These are phyloP conservation scores for Zoanthus solanderi DNA, from an alignment of 92 coral and sea anemone genomes.

Conservation along the genomic window DNA sequence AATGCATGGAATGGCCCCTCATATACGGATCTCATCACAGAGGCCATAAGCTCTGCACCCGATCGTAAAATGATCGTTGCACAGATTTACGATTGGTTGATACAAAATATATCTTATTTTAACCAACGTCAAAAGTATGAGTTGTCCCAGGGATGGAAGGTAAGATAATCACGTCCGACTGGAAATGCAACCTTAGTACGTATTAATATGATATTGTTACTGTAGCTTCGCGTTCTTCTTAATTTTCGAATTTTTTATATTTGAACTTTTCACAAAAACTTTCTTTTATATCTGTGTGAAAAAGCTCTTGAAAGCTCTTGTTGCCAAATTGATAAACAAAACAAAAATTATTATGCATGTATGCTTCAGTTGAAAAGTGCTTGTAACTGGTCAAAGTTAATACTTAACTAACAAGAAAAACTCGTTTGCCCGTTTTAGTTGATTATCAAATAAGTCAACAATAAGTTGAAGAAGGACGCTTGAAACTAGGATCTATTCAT, in stretches of 20 bases:
- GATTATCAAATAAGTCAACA: neutral
- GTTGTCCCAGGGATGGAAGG: constrained; percentile 92
- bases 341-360: no score
- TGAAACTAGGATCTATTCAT: neutral
- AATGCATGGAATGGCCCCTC: constrained; percentile 91
- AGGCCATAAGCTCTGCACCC: constrained; percentile 70
- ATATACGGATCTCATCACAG: constrained; percentile 82
- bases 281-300: no score
- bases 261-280: neutral
- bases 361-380: neutral
- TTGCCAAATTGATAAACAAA: neutral
- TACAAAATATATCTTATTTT: constrained; percentile 77
- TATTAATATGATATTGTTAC: no score
- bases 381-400: neutral
- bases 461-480: neutral
- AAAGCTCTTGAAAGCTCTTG: no score
- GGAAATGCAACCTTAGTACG: no score
- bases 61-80: constrained; percentile 73
- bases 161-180: neutral
- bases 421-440: neutral
- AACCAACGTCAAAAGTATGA: constrained; percentile 76
- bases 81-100: constrained; percentile 85
- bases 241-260: neutral
- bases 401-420: neutral
- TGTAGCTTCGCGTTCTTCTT: no score